phyloP scores from a whole-genome alignment of 2,113 vertebrate species.

The Cottus gobio region DNA sequence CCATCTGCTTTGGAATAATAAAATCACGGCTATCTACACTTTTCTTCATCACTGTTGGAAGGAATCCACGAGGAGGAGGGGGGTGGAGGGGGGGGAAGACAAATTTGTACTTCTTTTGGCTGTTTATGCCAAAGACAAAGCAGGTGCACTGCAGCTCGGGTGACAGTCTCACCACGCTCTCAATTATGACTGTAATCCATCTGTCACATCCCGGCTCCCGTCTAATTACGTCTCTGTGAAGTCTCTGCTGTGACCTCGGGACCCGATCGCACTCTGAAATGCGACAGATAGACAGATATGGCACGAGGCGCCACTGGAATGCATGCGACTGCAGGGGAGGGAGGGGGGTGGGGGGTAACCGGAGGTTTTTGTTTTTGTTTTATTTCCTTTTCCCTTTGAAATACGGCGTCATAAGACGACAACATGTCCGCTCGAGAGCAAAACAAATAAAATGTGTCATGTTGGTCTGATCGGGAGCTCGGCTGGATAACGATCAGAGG shows the following conservation, averaged over 20 bases:
- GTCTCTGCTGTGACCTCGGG: constrained; percentile 54
- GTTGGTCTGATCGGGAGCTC: constrained; percentile 34
- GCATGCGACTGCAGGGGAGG: constrained; percentile 29
- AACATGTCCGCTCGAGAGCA: background rate
- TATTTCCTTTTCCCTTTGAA: constrained; percentile 4
- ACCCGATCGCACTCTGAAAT: constrained; percentile 57
- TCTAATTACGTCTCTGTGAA: constrained; percentile 76
- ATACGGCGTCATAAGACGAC: background rate
- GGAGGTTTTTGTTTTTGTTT: constrained; percentile 18
- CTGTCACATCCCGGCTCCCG: constrained; percentile 75
- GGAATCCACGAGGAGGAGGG: constrained; percentile 18
- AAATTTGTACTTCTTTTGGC: constrained; percentile 58
- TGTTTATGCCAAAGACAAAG: constrained; percentile 71
- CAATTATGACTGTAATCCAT: constrained; percentile 78
- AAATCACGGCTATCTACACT: constrained; percentile 48
- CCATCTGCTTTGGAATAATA: constrained; percentile 77
- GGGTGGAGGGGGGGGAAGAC: constrained; percentile 34
- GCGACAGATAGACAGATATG: constrained; percentile 69
- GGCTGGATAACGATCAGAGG: constrained; percentile 57
- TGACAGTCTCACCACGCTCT: constrained; percentile 67
- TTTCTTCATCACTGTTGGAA: constrained; percentile 45
- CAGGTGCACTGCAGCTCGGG: constrained; percentile 66
- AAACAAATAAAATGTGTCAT: constrained; percentile 8
- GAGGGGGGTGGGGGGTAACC: constrained; percentile 9
- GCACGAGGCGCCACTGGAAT: constrained; percentile 67